A percentile compares a stretch with the other conserved stretches of the same genome.
Conservation (phyloP, 2,888 invertebrate species). For the Neria commutata region DNA sequence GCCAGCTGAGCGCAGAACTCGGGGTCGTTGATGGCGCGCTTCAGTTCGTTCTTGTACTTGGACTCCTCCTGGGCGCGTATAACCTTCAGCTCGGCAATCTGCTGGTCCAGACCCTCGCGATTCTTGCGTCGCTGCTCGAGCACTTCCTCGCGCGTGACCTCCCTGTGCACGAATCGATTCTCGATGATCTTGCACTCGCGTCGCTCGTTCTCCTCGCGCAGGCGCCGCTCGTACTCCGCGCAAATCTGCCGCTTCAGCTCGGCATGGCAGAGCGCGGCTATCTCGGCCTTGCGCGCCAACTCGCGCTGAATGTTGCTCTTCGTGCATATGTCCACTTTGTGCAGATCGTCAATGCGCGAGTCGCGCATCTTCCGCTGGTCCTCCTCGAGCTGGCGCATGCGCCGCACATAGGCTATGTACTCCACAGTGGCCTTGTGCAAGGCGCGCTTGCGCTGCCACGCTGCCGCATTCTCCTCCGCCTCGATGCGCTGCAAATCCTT, state of each 20-base stretch:
- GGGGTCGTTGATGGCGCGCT: slow-evolving; percentile 45
- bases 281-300: slow-evolving; percentile 37
- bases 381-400: slow-evolving; percentile 43
- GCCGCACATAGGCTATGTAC: slow-evolving; percentile 46
- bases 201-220: slow-evolving; percentile 42
- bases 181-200: slow-evolving; percentile 49
- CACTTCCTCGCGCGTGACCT: slow-evolving; percentile 35
- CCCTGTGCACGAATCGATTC: slow-evolving; percentile 47
- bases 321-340: slow-evolving; percentile 44
- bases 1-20: slow-evolving; percentile 44
- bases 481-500: slow-evolving; percentile 43
- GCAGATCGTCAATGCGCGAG: slow-evolving; percentile 45
- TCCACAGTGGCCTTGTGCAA: slow-evolving; percentile 43
- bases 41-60: slow-evolving; percentile 38
- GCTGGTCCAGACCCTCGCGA: slow-evolving; percentile 42
- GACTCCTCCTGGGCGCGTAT: slow-evolving; percentile 43
- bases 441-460: slow-evolving; percentile 33
- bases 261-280: slow-evolving; percentile 43
- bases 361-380: slow-evolving; percentile 42
- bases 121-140: slow-evolving; percentile 32
- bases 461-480: slow-evolving; percentile 33
- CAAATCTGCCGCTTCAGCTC: slow-evolving; percentile 48
- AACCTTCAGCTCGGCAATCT: slow-evolving; percentile 43
- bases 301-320: slow-evolving; percentile 41
- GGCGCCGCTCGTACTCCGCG: slow-evolving; percentile 43